Conservation (phyloP, 2,888 invertebrate genomes). For the Boloria euphrosyne region DNA sequence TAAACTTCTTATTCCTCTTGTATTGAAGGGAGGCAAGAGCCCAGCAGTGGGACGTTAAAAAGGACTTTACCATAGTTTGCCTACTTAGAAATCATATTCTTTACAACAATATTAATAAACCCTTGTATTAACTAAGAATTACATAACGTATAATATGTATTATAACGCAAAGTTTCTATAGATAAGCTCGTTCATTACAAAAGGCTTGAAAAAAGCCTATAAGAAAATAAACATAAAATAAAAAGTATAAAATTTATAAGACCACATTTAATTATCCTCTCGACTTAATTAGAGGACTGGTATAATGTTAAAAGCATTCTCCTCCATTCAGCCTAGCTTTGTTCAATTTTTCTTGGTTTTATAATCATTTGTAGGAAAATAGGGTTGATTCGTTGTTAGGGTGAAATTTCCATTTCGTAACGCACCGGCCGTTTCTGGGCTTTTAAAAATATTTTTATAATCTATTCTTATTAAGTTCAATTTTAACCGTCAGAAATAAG, state of each 20-base stretch:
- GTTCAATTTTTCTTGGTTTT: slow-evolving; percentile 9
- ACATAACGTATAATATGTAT: too few species aligned
- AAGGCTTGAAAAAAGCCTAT: neutral
- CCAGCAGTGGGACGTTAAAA: too few species aligned
- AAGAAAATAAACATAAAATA: slow-evolving; percentile 8
- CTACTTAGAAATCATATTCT: too few species aligned
- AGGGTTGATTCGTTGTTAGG: slow-evolving; percentile 10
- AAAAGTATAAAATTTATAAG: slow-evolving; percentile 20
- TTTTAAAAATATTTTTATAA: neutral
- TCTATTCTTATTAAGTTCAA: neutral
- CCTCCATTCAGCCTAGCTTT: slow-evolving; percentile 15
- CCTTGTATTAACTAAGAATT: too few species aligned
- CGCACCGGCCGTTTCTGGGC: neutral
- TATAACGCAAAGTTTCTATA: neutral
- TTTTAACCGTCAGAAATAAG: too few species aligned
- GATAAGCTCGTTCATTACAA: neutral
- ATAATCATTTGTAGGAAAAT: slow-evolving; percentile 13
- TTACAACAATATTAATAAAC: too few species aligned
- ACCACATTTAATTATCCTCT: slow-evolving; percentile 24
- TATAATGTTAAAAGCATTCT: slow-evolving; percentile 19
- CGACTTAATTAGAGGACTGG: slow-evolving; percentile 26
- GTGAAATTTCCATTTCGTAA: neutral
- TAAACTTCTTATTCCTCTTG: too few species aligned
- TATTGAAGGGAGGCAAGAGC: too few species aligned
- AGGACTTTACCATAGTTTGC: too few species aligned